Base-by-base conservation (phyloP, 2,113 vertebrate genomes). In the Silurus glanis region DNA sequence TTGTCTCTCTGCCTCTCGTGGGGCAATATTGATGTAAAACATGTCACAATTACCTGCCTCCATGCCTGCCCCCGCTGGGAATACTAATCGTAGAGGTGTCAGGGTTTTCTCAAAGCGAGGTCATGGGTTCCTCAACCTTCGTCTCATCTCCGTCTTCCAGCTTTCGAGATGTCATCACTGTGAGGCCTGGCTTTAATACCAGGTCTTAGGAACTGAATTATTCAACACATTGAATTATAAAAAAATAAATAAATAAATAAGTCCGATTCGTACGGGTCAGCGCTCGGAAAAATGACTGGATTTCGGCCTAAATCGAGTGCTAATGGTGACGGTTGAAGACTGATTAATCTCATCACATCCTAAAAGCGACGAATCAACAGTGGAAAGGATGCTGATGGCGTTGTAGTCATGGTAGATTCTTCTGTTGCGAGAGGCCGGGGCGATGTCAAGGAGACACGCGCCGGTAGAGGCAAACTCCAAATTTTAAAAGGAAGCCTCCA, bases 1-100 rank as follows among this genome's bases (percentile, higher is more conserved):
- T 64, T 74, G 80, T 13, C 69, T 64, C 71, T 67, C 80, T 13
- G 25, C 8, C 19, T 83, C 85, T 89, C 59, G 28, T 56, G 59
- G 89, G 90, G 90, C 87, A 83, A 83, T 91, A 91, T 93, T 93
- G 91, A 91, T 92, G 91, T 91, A 92, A 93, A 95, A 93, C 92
- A 90, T 71, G 89, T 89, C 91, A 93, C 91, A 93, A 93, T 94
- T 94, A 94, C 91, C 93, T 91, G 88, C 74, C 75, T 86, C 89
- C 86, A 82, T 91, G 84, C 49, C 87, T 88, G 86, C 82, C 89
- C 90, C 92, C 83, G 90, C 67, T 85, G 92, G 90, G 92, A 90
- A 89, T 86, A 91, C 91, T 94, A 93, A 94, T 88, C 87, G 82
- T 83, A 71, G 85, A 89, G 74, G 90, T 92, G 91, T 93, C 90